Conservation (phyloP, 2,888 invertebrate genomes). For the Cyclophora albipunctata region DNA sequence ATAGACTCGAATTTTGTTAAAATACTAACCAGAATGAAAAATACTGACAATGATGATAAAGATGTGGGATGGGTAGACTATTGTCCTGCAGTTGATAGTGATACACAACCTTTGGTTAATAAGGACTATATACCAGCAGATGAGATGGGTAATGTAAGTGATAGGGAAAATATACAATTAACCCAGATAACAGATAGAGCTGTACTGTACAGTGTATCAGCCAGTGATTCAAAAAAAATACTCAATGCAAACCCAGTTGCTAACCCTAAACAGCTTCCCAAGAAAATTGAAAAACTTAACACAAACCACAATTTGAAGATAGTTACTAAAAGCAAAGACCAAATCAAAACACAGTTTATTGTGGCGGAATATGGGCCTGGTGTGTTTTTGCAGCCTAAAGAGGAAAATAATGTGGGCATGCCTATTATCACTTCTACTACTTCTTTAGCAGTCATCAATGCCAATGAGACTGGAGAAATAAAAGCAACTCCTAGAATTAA, state of each 20-base stretch:
- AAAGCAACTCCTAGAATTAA: conserved; percentile 45
- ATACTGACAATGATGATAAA: conserved; percentile 12
- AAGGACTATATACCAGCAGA: background rate
- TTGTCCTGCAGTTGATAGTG: conserved; percentile 1
- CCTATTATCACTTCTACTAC: conserved; percentile 52
- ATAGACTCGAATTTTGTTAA: conserved; percentile 35
- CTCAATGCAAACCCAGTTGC: conserved; percentile 47
- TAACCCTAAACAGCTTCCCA: conserved; percentile 58
- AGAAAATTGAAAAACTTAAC: conserved; percentile 16
- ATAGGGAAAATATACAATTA: too few relatives aligned
- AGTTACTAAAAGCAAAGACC: too few relatives aligned
- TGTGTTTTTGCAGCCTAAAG: too few relatives aligned
- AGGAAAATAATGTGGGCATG: conserved; percentile 18
- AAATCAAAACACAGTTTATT: too few relatives aligned
- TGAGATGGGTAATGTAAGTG: background rate
- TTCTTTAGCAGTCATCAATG: conserved; percentile 35
- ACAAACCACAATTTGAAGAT: too few relatives aligned
- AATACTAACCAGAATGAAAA: conserved; percentile 39
- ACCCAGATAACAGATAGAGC: background rate
- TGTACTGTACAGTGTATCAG: background rate
- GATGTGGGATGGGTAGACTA: conserved; percentile 30
- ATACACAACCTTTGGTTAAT: background rate
- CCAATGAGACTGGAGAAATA: conserved; percentile 2
- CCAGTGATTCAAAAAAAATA: conserved; percentile 20
- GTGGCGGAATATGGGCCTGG: too few relatives aligned